These are phyloP conservation scores for Neocloeon triangulifer DNA, from an alignment of 1,140 invertebrate species.

Conservation along the genomic window DNA sequence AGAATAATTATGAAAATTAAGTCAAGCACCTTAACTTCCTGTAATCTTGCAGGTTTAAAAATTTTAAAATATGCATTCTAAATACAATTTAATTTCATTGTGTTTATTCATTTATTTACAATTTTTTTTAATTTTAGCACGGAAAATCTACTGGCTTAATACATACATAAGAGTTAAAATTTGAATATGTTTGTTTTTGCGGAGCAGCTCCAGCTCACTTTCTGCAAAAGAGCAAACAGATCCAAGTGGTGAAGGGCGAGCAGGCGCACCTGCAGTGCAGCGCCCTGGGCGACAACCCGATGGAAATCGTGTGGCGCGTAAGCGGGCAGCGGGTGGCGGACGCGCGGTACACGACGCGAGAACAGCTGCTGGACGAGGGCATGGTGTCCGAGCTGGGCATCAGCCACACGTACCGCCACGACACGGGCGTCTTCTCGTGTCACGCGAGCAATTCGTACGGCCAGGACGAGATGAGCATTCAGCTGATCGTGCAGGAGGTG, in stretches of 20 bases:
- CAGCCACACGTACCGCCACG: constrained; percentile 56
- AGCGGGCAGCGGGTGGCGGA: constrained; percentile 29
- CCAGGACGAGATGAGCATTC: constrained; percentile 73
- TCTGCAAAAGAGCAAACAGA: constrained; percentile 49
- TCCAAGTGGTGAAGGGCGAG: constrained; percentile 45
- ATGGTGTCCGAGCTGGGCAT: constrained; percentile 65
- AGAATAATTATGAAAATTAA: too few species aligned
- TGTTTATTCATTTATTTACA: too few species aligned
- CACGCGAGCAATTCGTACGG: constrained; percentile 72
- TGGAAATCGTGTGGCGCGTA: constrained; percentile 58
- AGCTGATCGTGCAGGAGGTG: constrained; percentile 71
- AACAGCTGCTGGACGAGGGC: constrained; percentile 55
- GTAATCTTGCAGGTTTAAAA: too few species aligned
- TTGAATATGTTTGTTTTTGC: too few species aligned
- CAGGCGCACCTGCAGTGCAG: constrained; percentile 64
- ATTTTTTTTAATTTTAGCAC: too few species aligned
- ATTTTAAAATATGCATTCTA: too few species aligned
- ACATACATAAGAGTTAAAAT: too few species aligned
- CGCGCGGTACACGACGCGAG: constrained; percentile 40
- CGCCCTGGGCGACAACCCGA: constrained; percentile 67
- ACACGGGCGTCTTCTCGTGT: constrained; percentile 76
- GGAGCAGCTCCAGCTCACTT: constrained; percentile 58
- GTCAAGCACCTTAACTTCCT: too few species aligned
- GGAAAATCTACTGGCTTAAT: too few species aligned
- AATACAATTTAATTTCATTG: too few species aligned